Conservation (phyloP, 2,797 vertebrate species). For the Galagoides demidoff region DNA sequence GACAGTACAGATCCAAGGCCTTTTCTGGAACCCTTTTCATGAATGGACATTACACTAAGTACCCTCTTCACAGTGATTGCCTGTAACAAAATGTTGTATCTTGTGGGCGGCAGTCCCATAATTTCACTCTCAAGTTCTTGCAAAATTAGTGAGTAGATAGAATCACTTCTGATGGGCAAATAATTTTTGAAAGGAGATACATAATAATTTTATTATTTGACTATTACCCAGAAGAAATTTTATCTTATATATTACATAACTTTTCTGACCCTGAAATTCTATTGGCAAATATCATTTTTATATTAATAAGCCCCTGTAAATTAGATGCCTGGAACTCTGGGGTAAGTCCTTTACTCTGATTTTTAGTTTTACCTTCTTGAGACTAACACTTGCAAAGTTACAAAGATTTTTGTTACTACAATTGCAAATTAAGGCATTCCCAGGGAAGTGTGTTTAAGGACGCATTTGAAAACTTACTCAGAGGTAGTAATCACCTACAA, state of each 20-base stretch:
- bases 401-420: neutral
- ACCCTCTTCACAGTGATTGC: neutral
- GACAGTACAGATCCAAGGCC: neutral
- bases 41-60: neutral
- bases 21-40: neutral
- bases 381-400: neutral
- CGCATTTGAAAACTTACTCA: neutral
- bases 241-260: neutral
- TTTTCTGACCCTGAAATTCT: neutral
- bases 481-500: neutral
- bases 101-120: neutral
- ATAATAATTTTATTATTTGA: neutral
- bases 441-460: neutral
- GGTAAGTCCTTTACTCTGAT: neutral
- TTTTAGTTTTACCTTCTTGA: neutral
- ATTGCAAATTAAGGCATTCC: neutral
- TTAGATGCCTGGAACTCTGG: neutral
- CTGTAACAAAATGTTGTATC: neutral
- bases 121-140: neutral
- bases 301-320: neutral
- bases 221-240: neutral
- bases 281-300: neutral
- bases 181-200: neutral
- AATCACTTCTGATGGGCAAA: constrained; percentile 1
- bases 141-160: neutral